Base-by-base conservation (phyloP, 1,140 invertebrate genomes). In the Ips typographus region DNA sequence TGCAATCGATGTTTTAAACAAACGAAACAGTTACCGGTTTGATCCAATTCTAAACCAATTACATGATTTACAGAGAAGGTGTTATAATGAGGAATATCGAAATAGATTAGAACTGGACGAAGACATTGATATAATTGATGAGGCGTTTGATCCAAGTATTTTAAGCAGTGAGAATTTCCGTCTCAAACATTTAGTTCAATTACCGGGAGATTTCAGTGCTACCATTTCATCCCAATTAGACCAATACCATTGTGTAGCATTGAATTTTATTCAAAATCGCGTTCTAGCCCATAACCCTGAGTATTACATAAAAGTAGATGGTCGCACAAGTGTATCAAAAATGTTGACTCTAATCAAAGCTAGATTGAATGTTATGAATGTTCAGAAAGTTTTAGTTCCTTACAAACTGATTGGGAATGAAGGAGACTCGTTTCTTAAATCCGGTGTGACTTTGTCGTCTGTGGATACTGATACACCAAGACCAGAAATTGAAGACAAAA, bases 271-370 rank as follows among this genome's bases (percentile, higher is more conserved):
- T 37, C 82, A 87, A 62, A 79, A 80, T 43, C 77, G 82, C 73
- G 71, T 87, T 44, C 75, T 84, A 40, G 73, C 78, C 4, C 83
- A 82, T 75, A 77, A 85, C 72, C 82, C 84, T 2, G 81, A 85
- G 65, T 77, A 78, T 73, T 81, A 86, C 44, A 78, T 88, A 37
- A 83, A 82, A 76, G 69, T 88, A 64, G 86, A 88, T 76, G 86
- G 83, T 1, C 78, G 85, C 51, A 77, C 74, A 2, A 72, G 80
- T 4, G 69, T 76, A 5, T 70, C 77, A 40, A 73, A 80, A 63
- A 84, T 85, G 80, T 80, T 86, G 63, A 68, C 83, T 62, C 74
- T 81, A 4, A 61, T 86, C 4, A 77, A 78, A 60, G 74, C 83
- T 42, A 82, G 78, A 71, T 74, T 88, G 3, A 73, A 74, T 43